These are phyloP conservation scores for Melipona beecheii DNA, from an alignment of 2,888 invertebrate species.

Conservation along the genomic window DNA sequence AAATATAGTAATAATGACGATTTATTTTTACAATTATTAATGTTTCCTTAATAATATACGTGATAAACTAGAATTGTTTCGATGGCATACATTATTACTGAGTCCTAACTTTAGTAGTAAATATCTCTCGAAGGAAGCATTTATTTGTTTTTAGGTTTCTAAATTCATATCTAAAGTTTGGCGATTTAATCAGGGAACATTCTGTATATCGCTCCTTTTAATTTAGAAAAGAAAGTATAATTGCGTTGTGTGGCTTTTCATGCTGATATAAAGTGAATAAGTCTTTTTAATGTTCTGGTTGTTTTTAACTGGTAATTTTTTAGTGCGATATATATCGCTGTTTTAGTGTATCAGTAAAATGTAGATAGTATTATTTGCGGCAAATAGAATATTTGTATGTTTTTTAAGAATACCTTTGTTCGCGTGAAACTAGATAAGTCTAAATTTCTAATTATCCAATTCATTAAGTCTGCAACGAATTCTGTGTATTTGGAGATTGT, in stretches of 20 bases:
- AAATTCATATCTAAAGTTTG: too few relatives aligned
- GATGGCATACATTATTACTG: too few relatives aligned
- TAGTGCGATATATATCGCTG: conserved; percentile 39
- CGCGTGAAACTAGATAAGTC: neutral
- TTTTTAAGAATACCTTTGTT: neutral
- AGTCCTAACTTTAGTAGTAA: too few relatives aligned
- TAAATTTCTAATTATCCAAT: neutral
- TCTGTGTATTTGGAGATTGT: neutral
- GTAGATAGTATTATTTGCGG: conserved; percentile 18
- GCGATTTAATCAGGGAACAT: too few relatives aligned
- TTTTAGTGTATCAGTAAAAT: conserved; percentile 10
- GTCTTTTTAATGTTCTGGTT: neutral
- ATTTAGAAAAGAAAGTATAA: conserved; percentile 19
- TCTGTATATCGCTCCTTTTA: neutral
- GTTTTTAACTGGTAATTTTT: neutral
- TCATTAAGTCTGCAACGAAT: neutral
- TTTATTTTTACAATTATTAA: too few relatives aligned
- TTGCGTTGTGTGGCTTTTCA: conserved; percentile 1
- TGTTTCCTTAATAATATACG: too few relatives aligned
- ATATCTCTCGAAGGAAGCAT: too few relatives aligned
- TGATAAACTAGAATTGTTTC: too few relatives aligned
- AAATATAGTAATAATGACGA: too few relatives aligned
- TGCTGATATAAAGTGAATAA: neutral
- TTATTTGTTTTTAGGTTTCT: too few relatives aligned
- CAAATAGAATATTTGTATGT: neutral